A percentile compares a stretch with the other conserved stretches of the same genome.
Evolutionary conservation across 2,113 vertebrate species (phyloP).

Genomic region (Ornithorhynchus anatinus): DNA sequence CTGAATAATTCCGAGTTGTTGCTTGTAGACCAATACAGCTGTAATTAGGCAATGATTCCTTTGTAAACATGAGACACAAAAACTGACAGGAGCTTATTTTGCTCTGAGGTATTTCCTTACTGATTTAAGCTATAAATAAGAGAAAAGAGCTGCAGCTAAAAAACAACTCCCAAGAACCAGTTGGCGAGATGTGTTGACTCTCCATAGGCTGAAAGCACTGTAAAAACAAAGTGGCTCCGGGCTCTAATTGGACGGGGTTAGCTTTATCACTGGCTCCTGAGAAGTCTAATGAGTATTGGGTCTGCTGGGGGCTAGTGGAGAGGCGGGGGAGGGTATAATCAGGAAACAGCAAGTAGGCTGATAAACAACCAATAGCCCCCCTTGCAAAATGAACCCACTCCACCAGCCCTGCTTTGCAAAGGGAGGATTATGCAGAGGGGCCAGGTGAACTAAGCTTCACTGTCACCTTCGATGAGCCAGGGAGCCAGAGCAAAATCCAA

Average conservation of each 20-base stretch:
- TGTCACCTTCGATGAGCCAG: too few relatives aligned
- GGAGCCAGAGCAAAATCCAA: too few relatives aligned
- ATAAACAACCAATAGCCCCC: not conserved
- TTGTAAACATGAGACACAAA: conserved; percentile 62
- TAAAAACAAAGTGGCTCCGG: not conserved
- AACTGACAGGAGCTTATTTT: conserved; percentile 59
- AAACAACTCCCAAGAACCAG: not conserved
- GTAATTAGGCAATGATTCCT: conserved; percentile 69
- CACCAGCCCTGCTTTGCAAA: too few relatives aligned
- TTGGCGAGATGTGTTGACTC: not conserved
- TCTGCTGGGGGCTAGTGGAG: not conserved
- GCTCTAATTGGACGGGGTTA: not conserved
- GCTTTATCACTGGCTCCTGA: not conserved
- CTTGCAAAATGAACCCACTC: too few relatives aligned
- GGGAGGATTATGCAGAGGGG: too few relatives aligned
- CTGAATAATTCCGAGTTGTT: conserved; percentile 68
- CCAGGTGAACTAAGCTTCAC: too few relatives aligned
- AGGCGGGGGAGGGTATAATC: not conserved
- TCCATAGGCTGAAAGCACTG: not conserved
- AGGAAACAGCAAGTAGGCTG: not conserved
- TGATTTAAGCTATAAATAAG: conserved; percentile 49
- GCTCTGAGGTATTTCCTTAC: conserved; percentile 32
- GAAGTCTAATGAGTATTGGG: not conserved
- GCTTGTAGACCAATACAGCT: conserved; percentile 61
- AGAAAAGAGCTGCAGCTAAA: conserved; percentile 10